Evolutionary conservation across 2,797 vertebrate genomes (phyloP), one percentile per base, ranked within the genome.

Genomic region (Melanogrammus aeglefinus): DNA sequence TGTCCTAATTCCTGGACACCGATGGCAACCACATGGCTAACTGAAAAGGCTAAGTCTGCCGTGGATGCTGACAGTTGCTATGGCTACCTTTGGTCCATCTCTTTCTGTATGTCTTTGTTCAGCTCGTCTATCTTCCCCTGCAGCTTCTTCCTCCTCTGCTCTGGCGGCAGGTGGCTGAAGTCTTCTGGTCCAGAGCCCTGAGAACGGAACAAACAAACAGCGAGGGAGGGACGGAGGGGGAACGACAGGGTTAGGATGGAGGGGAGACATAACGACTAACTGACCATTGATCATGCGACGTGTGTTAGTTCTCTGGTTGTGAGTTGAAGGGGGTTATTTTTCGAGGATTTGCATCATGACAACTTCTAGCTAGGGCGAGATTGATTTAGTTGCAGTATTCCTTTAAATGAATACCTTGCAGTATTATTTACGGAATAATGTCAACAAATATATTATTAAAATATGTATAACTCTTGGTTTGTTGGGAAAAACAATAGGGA

Each of bases 131-230:
- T 94, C 87, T 98, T 99, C 38, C 96, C 96, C 87, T 99, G 98
- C 57, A 99, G 95, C 86, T 97, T 99, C 92, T 99, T 99, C 88
- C 97, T 95, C 78, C 98, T 95, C 86, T 99, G 98, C 80, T 99
- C 98, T 0, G 98, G 98, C 0, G 98, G 98, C 76, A 99, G 94
- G 90, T 99, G 96, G 93, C 98, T 99, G 93, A 98, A 99, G 87
- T 99, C 98, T 84, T 99, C 98, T 0, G 97, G 96, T 38, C 95
- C 95, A 0, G 96, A 95, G 51, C 98, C 97, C 98, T 99, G 87
- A 44, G 14, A 44, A 16, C 12, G 2, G 3, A 44, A 18, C 12
- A 24, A 2, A 27, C 29, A 77, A 80, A 29, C 75, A n/a, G 35
- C 57, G 36, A 38, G 41, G 9, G 36, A 38, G 41, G 9, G 47